A percentile compares a stretch with the other conserved stretches of the same genome.
These are phyloP conservation scores for Scaptomyza montana DNA, from an alignment of 1,140 invertebrate species.

Conservation along the genomic window DNA sequence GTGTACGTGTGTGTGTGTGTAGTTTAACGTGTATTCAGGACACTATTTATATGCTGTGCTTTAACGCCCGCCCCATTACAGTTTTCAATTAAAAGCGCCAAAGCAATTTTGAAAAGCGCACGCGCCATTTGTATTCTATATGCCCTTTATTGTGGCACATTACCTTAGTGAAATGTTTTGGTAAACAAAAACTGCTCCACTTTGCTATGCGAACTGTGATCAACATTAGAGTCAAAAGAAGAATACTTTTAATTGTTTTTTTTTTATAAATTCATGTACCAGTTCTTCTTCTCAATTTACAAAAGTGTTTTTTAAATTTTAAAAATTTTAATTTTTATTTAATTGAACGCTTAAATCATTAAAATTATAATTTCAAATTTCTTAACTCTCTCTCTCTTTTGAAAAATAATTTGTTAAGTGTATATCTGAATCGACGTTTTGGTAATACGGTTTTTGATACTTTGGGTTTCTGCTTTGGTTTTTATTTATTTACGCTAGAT, in stretches of 20 bases:
- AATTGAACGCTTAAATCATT: too few species aligned
- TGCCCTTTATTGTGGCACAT: constrained; percentile 13
- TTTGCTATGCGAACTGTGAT: too few species aligned
- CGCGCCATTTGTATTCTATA: constrained; percentile 26
- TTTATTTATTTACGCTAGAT: constrained; percentile 67
- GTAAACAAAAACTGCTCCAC: too few species aligned
- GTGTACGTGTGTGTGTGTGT: neutral
- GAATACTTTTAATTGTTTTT: too few species aligned
- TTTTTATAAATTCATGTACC: too few species aligned
- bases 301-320: too few species aligned
- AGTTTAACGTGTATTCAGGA: constrained; percentile 28
- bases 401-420: constrained; percentile 20
- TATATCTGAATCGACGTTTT: constrained; percentile 36
- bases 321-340: too few species aligned
- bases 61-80: constrained; percentile 33
- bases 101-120: constrained; percentile 46
- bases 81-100: constrained; percentile 56
- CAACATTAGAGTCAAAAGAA: too few species aligned
- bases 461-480: constrained; percentile 24
- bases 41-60: constrained; percentile 18
- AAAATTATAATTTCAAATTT: too few species aligned
- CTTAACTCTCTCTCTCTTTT: neutral
- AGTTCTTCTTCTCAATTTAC: too few species aligned
- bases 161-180: neutral
- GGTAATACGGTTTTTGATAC: constrained; percentile 1